Conservation (phyloP, 2,797 vertebrate genomes). For the Apogon hyalosoma region DNA sequence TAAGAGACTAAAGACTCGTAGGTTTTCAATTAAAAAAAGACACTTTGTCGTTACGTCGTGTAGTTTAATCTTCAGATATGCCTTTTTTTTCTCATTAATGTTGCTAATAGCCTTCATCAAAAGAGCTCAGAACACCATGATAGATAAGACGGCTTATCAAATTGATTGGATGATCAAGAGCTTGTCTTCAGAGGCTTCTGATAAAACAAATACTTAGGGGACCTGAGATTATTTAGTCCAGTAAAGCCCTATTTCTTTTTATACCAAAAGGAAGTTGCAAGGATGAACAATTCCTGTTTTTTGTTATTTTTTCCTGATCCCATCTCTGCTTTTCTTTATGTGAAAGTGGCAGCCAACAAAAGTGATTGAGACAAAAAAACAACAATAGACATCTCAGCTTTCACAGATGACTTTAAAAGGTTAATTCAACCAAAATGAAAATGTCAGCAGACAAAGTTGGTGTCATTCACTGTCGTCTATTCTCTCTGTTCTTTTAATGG, state of each 20-base stretch:
- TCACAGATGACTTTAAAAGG: slow-evolving; percentile 9
- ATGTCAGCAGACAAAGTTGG: slow-evolving; percentile 13
- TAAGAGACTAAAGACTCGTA: slow-evolving; percentile 73
- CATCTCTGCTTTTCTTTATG: background rate
- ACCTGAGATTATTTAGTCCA: slow-evolving; percentile 21
- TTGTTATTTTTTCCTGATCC: background rate
- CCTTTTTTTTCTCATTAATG: slow-evolving; percentile 83
- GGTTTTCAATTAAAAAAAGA: too few relatives aligned
- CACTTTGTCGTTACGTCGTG: slow-evolving; percentile 13
- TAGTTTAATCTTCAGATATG: slow-evolving; percentile 80
- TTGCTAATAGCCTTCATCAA: slow-evolving; percentile 88
- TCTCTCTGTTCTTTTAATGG: slow-evolving; percentile 8
- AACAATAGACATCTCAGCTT: background rate
- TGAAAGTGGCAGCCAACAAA: background rate
- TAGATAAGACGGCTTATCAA: slow-evolving; percentile 89
- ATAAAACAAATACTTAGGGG: slow-evolving; percentile 29
- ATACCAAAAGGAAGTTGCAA: background rate
- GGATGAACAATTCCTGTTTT: slow-evolving; percentile 1
- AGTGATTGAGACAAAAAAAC: slow-evolving; percentile 9
- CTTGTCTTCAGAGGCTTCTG: slow-evolving; percentile 23
- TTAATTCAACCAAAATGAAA: slow-evolving; percentile 21
- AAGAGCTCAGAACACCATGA: slow-evolving; percentile 86
- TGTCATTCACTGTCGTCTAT: slow-evolving; percentile 1
- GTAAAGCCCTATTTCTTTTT: slow-evolving; percentile 7
- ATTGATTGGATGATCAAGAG: slow-evolving; percentile 81